Evolutionary conservation across 2,888 invertebrate genomes (phyloP).

Genomic region (Noctua janthina): DNA sequence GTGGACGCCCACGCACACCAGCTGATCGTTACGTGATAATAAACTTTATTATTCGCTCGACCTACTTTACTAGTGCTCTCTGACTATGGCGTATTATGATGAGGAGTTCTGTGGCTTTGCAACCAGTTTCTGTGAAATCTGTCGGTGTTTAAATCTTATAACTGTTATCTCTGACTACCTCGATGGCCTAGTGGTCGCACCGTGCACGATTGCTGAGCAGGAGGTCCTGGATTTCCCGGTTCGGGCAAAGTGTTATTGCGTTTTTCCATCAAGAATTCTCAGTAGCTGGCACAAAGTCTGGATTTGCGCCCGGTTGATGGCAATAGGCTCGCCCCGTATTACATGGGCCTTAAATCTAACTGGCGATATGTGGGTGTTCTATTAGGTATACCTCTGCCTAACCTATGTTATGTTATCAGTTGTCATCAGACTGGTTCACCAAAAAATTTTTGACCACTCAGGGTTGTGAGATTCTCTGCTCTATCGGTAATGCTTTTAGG

Average conservation of each 20-base stretch:
- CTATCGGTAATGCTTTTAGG: background rate
- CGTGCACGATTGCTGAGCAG: no score
- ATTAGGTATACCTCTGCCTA: no score
- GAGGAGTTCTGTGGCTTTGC: constrained; percentile 1
- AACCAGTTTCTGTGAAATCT: background rate
- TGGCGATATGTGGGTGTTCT: no score
- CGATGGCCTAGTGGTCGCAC: no score
- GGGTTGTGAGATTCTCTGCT: background rate
- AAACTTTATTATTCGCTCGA: constrained; percentile 67
- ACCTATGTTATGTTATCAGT: background rate
- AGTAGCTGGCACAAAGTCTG: no score
- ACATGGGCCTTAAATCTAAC: no score
- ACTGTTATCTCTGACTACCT: background rate
- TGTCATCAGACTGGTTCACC: background rate
- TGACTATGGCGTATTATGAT: constrained; percentile 39
- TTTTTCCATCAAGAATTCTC: no score
- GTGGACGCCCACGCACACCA: constrained; percentile 67
- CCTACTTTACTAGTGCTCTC: constrained; percentile 53
- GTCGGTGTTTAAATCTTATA: background rate
- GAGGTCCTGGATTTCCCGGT: no score
- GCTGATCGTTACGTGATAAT: constrained; percentile 68
- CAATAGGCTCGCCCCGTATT: no score
- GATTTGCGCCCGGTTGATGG: no score
- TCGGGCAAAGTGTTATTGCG: no score
- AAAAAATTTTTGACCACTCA: background rate